A percentile compares a stretch with the other conserved stretches of the same genome.
phyloP scores from a whole-genome alignment of 2,113 vertebrate genomes.

The Hystrix cristata region DNA sequence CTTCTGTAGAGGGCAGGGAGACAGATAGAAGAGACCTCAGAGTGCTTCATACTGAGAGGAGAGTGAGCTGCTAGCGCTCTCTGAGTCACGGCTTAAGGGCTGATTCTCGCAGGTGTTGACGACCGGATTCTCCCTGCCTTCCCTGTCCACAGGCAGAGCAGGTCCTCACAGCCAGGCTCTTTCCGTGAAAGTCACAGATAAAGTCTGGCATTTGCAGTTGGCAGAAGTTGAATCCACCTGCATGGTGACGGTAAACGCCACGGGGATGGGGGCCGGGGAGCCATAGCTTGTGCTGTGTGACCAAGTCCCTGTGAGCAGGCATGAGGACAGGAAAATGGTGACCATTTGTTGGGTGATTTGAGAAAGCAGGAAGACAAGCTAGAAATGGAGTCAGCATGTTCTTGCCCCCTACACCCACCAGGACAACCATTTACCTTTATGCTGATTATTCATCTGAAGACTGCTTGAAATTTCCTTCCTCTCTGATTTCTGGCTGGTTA shows the following conservation, averaged over 20 bases:
- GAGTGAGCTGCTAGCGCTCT: too few species aligned
- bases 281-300: rapidly evolving
- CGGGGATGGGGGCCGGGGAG: neutral
- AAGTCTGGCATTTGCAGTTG: neutral
- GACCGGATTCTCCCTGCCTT: neutral
- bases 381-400: neutral
- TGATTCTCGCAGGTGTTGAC: neutral
- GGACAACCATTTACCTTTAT: neutral
- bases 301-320: neutral
- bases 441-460: neutral
- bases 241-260: neutral
- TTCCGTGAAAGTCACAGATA: neutral
- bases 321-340: neutral
- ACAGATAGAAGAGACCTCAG: neutral
- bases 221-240: neutral
- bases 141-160: neutral
- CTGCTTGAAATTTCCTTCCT: neutral
- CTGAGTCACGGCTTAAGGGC: neutral
- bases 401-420: too few species aligned
- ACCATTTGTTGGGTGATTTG: neutral
- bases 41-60: neutral
- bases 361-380: neutral
- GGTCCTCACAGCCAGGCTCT: neutral
- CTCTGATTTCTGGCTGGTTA: neutral
- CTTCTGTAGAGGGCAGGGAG: neutral